phyloP scores from a whole-genome alignment of 2,888 invertebrate genomes.

The Parnassius orleans region DNA sequence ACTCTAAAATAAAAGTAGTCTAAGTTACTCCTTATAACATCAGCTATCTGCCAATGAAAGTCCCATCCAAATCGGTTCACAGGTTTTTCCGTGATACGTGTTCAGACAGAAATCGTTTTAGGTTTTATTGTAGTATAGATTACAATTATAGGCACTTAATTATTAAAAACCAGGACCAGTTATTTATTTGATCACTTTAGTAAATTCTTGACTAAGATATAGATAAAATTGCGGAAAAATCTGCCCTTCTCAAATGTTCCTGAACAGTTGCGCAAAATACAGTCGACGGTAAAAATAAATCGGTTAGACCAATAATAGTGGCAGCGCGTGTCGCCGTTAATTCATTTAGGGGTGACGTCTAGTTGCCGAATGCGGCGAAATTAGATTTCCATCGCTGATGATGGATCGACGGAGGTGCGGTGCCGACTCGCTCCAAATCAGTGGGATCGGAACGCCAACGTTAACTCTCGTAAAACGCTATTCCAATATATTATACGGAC shows the following conservation, averaged over 20 bases:
- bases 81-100: no score
- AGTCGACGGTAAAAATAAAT: conserved; percentile 50
- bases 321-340: conserved; percentile 56
- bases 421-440: conserved; percentile 45
- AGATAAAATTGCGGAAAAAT: background rate
- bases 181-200: no score
- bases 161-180: no score
- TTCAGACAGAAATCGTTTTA: no score
- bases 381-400: conserved; percentile 73
- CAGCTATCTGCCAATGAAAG: no score
- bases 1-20: no score
- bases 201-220: no score
- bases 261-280: conserved; percentile 21
- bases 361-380: conserved; percentile 61
- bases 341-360: conserved; percentile 61
- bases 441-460: conserved; percentile 26
- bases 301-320: conserved; percentile 49
- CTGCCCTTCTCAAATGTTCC: background rate
- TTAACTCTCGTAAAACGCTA: background rate
- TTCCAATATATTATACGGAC: background rate
- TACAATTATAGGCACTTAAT: no score
- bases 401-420: conserved; percentile 55
- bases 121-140: no score
- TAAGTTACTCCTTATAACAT: no score
- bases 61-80: no score